A percentile compares a stretch with the other conserved stretches of the same genome.
Conservation (phyloP, 2,113 vertebrate species). For the Dasyprocta punctata region DNA sequence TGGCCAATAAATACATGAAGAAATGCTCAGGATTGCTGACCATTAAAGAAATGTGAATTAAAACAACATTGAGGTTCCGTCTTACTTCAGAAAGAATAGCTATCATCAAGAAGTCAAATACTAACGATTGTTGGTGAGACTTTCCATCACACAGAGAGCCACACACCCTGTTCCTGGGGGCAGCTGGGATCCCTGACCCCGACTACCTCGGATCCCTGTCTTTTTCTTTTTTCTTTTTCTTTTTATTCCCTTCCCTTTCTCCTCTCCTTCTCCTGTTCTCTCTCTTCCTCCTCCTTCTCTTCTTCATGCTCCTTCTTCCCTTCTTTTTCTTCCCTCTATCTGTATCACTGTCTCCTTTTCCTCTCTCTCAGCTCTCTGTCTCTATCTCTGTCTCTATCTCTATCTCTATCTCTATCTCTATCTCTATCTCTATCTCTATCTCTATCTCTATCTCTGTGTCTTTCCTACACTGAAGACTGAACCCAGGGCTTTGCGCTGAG, state of each 20-base stretch:
- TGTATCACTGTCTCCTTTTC: too few relatives aligned
- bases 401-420: background rate
- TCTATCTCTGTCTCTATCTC: background rate
- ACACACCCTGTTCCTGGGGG: background rate
- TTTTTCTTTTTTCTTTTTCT: background rate
- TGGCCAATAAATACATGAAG: background rate
- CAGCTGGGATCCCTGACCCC: too few relatives aligned
- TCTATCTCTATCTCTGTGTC: background rate
- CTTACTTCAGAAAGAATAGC: background rate
- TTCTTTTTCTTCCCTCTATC: too few relatives aligned
- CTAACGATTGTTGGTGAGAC: background rate
- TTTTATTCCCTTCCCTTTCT: background rate
- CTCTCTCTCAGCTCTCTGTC: background rate
- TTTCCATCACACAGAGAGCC: background rate
- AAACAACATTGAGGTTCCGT: background rate
- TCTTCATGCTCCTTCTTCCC: too few relatives aligned
- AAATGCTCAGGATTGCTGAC: background rate
- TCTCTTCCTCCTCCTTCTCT: background rate
- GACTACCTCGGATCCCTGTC: background rate
- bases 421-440: too few relatives aligned
- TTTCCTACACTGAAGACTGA: background rate
- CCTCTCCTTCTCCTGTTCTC: fast-evolving
- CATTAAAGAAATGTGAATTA: background rate
- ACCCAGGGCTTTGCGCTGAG: background rate
- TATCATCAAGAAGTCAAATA: background rate